Percentiles rank a stretch among this genome's conserved stretches.
Evolutionary conservation across 2,888 invertebrate species (phyloP).

Genomic region (Caenorhabditis wallacei): DNA sequence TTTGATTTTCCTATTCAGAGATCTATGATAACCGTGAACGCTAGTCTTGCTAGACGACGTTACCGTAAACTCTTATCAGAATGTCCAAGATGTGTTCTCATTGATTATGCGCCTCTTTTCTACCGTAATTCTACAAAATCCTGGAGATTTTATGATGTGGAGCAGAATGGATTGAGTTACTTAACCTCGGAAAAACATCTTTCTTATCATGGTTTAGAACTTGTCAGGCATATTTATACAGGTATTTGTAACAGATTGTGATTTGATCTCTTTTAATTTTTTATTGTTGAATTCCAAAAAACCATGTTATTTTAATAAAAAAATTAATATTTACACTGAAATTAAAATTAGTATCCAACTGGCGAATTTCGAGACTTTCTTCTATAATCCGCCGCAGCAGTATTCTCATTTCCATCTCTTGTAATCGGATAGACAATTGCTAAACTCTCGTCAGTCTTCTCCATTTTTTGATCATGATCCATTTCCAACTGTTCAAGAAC

Average conservation of each 20-base stretch:
- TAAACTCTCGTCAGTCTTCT: slow-evolving; percentile 34
- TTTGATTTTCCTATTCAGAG: background rate
- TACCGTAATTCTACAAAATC: background rate
- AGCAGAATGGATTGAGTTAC: background rate
- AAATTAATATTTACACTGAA: too few relatives aligned
- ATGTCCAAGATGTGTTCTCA: slow-evolving; percentile 3
- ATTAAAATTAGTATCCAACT: slow-evolving; percentile 55
- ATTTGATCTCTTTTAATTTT: too few relatives aligned
- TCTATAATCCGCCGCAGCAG: slow-evolving; percentile 55
- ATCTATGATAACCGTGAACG: background rate
- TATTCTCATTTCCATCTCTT: slow-evolving; percentile 26
- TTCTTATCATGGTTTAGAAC: background rate
- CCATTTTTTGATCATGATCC: slow-evolving; percentile 73
- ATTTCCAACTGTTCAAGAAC: slow-evolving; percentile 73
- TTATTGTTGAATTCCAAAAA: too few relatives aligned
- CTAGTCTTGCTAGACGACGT: background rate
- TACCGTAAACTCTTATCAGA: background rate
- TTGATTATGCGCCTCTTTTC: slow-evolving; percentile 2
- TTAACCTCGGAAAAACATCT: background rate
- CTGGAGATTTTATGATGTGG: slow-evolving; percentile 8
- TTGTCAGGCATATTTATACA: background rate
- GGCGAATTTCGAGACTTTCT: slow-evolving; percentile 46
- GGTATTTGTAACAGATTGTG: background rate
- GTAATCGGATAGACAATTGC: slow-evolving; percentile 63
- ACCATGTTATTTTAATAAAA: too few relatives aligned